A percentile compares a stretch with the other conserved stretches of the same genome.
Conservation (phyloP, 2,888 invertebrate species). For the Hartigia nigra region DNA sequence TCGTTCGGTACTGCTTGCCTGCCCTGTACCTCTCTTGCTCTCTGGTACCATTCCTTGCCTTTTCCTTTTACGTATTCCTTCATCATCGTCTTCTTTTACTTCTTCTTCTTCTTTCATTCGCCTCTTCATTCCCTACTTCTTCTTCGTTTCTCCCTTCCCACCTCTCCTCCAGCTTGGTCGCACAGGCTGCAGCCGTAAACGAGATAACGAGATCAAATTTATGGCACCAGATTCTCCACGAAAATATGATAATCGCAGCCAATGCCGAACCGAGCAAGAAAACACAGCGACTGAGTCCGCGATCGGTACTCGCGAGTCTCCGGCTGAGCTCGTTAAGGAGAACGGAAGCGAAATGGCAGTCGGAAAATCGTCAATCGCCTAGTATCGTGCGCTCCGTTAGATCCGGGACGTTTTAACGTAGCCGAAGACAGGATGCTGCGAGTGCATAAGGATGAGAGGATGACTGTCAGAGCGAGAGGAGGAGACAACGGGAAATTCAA, state of each 20-base stretch:
- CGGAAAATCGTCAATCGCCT: neutral
- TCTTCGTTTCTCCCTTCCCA: conserved; percentile 22
- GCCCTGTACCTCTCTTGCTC: conserved; percentile 13
- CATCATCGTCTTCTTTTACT: neutral
- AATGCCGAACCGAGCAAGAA: conserved; percentile 55
- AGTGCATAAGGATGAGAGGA: neutral
- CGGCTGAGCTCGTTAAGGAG: neutral
- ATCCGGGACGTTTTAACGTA: neutral
- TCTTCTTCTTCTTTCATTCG: conserved; percentile 6
- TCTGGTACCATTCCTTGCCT: conserved; percentile 36
- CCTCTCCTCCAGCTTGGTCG: conserved; percentile 36
- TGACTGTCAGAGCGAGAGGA: neutral
- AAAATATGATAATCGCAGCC: conserved; percentile 64
- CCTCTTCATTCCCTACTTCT: conserved; percentile 20
- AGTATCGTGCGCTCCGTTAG: neutral
- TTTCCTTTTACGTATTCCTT: conserved; percentile 8
- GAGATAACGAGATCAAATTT: conserved; percentile 67
- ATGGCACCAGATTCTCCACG: conserved; percentile 61
- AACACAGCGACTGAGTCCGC: conserved; percentile 1
- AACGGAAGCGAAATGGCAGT: neutral
- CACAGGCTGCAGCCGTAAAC: conserved; percentile 56
- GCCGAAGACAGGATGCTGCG: neutral
- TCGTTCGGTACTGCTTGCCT: conserved; percentile 50
- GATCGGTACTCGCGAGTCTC: neutral
- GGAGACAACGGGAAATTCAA: conserved; percentile 30